Evolutionary conservation across 2,797 vertebrate genomes (phyloP).

Genomic region (Sebastes hubbsi): DNA sequence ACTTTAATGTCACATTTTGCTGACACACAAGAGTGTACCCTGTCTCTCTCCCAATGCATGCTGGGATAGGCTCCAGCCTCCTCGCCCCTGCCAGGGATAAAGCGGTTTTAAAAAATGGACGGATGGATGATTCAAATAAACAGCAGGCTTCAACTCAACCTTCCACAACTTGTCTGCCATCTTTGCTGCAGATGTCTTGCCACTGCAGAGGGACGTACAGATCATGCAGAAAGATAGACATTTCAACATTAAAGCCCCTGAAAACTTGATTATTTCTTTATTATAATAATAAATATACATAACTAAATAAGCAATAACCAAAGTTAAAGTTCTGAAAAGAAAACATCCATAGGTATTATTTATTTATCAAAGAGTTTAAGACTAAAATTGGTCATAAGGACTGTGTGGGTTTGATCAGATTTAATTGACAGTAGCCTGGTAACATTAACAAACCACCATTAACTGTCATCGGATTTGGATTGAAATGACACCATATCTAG

Average conservation of each 20-base stretch:
- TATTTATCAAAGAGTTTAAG: not conserved
- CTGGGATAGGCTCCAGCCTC: not conserved
- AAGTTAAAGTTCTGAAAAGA: not conserved
- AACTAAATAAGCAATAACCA: not conserved
- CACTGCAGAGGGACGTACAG: not conserved
- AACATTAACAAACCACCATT: not conserved
- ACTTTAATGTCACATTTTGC: constrained; percentile 19
- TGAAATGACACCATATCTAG: not conserved
- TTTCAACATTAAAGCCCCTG: not conserved
- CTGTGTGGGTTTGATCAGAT: not conserved
- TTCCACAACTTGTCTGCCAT: constrained; percentile 3
- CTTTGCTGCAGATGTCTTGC: constrained; percentile 34
- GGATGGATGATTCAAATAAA: constrained; percentile 38
- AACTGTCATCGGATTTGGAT: not conserved
- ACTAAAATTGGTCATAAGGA: not conserved
- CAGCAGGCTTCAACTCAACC: constrained; percentile 1
- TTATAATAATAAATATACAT: not conserved
- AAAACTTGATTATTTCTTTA: not conserved
- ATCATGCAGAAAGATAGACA: not conserved
- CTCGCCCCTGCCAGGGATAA: constrained; percentile 4
- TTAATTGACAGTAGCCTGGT: not conserved
- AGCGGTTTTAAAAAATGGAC: constrained; percentile 20
- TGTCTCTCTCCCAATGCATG: not conserved
- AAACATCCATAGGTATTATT: not conserved
- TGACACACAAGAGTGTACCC: not conserved